Conservation (phyloP, 2,113 vertebrate genomes). For the Cyphomyrus discorhynchus region DNA sequence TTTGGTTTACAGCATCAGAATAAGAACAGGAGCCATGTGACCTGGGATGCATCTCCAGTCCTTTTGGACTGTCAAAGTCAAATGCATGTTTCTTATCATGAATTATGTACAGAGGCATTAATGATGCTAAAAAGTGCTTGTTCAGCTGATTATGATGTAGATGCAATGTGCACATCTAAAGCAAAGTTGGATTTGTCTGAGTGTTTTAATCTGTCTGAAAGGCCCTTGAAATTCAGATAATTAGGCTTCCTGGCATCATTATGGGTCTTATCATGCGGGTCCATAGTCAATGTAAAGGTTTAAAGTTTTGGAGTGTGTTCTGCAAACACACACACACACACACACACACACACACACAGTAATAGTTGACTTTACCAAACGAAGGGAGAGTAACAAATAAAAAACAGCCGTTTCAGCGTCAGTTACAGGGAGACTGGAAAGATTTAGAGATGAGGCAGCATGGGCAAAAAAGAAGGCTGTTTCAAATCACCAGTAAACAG, state of each 20-base stretch:
- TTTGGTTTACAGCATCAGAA: neutral
- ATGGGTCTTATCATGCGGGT: neutral
- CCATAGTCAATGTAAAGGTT: neutral
- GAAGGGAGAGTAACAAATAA: neutral
- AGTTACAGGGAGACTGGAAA: neutral
- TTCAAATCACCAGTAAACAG: neutral
- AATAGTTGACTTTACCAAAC: neutral
- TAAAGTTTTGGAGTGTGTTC: neutral
- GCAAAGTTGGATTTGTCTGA: neutral
- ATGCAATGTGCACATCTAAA: neutral
- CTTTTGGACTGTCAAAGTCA: neutral
- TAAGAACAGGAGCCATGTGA: neutral
- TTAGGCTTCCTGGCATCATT: neutral
- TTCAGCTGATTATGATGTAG: neutral
- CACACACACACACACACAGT: neutral
- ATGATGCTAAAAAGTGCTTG: neutral
- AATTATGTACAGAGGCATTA: neutral
- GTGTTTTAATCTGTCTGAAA: neutral
- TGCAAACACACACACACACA: neutral
- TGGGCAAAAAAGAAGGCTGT: neutral
- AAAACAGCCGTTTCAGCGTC: neutral
- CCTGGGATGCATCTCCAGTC: neutral
- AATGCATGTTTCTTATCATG: neutral
- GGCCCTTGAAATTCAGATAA: neutral
- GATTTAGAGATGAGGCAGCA: neutral